phyloP scores from a whole-genome alignment of 2,797 vertebrate genomes.

The Rhinogobio ventralis region DNA sequence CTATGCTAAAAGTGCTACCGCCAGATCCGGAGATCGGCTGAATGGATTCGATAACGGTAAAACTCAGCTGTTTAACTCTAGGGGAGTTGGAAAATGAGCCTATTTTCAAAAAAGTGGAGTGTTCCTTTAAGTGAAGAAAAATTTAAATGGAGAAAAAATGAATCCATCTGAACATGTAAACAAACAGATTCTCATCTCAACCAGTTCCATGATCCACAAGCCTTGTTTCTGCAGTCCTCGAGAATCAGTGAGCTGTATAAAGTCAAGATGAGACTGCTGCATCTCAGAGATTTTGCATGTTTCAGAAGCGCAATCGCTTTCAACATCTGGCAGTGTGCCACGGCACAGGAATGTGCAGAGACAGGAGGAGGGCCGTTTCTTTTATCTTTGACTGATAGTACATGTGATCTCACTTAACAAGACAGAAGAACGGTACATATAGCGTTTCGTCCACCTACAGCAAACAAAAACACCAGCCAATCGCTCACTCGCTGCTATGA shows the following conservation, averaged over 20 bases:
- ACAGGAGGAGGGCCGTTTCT: conserved; percentile 41
- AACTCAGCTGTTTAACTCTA: too few relatives aligned
- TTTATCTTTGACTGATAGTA: conserved; percentile 56
- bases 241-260: neutral
- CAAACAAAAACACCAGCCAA: conserved; percentile 17
- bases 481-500: neutral
- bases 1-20: too few relatives aligned
- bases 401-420: conserved; percentile 58
- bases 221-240: neutral
- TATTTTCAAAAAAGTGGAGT: too few relatives aligned
- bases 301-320: conserved; percentile 27
- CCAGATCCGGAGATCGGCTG: too few relatives aligned
- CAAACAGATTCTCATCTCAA: neutral
- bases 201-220: neutral
- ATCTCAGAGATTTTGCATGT: conserved; percentile 28
- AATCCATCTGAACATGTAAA: neutral
- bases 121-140: neutral
- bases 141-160: too few relatives aligned
- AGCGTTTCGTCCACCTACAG: neutral
- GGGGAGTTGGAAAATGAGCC: too few relatives aligned
- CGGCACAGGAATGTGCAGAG: conserved; percentile 45
- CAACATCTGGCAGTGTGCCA: conserved; percentile 48
- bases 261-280: neutral
- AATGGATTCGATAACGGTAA: too few relatives aligned
- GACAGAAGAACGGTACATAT: conserved; percentile 38